These are phyloP conservation scores for Drosophila persimilis DNA, from an alignment of 1,140 invertebrate species.

Conservation along the genomic window DNA sequence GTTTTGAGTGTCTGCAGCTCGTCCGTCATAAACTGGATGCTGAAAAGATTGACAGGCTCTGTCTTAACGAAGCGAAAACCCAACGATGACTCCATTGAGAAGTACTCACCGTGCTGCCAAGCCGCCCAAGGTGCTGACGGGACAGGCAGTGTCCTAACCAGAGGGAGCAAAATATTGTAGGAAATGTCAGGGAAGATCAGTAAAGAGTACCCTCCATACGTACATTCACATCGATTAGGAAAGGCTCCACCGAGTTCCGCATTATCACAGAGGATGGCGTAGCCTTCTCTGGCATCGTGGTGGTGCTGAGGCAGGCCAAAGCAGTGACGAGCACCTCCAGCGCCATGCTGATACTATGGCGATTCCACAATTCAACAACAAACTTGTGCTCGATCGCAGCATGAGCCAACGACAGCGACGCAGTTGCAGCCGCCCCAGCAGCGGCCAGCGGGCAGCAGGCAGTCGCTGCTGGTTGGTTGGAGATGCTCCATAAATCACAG, in stretches of 20 bases:
- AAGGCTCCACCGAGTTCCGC: slow-evolving; percentile 48
- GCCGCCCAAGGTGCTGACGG: slow-evolving; percentile 34
- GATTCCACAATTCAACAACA: background rate
- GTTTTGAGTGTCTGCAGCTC: slow-evolving; percentile 33
- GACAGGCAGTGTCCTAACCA: slow-evolving; percentile 29
- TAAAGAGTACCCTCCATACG: too few relatives aligned
- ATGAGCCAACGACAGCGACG: slow-evolving; percentile 35
- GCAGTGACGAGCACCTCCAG: slow-evolving; percentile 63
- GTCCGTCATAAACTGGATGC: slow-evolving; percentile 43
- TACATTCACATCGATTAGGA: slow-evolving; percentile 39
- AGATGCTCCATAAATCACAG: slow-evolving; percentile 23
- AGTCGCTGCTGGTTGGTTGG: background rate
- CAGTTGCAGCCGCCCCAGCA: slow-evolving; percentile 13
- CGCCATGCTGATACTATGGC: slow-evolving; percentile 33
- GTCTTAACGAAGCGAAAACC: background rate
- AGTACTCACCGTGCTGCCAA: slow-evolving; percentile 50
- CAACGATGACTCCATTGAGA: background rate
- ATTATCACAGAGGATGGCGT: slow-evolving; percentile 32
- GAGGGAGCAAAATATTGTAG: too few relatives aligned
- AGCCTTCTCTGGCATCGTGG: slow-evolving; percentile 10
- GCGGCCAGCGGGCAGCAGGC: too few relatives aligned
- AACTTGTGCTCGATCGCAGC: slow-evolving; percentile 15
- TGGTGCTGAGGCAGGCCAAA: slow-evolving; percentile 59
- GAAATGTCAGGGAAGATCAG: too few relatives aligned
- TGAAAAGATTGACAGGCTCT: slow-evolving; percentile 4